phyloP scores from a whole-genome alignment of 2,888 invertebrate species.

The Electrophaes corylata region DNA sequence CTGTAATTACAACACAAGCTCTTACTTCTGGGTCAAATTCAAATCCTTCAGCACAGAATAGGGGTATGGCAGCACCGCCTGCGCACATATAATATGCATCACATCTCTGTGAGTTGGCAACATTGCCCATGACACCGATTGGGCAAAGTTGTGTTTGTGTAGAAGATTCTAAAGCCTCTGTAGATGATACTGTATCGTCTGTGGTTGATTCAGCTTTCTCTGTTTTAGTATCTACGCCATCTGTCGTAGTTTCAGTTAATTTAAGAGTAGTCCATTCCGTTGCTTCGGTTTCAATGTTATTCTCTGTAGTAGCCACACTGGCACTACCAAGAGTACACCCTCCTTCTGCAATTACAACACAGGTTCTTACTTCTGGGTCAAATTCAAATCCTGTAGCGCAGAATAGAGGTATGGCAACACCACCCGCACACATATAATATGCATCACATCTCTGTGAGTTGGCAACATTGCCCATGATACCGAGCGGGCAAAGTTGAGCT shows the following conservation, averaged over 20 bases:
- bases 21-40: background rate
- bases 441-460: conserved; percentile 45
- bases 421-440: conserved; percentile 46
- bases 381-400: conserved; percentile 44
- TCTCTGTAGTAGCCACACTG: too few relatives aligned
- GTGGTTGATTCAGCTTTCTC: too few relatives aligned
- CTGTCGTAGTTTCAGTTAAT: too few relatives aligned
- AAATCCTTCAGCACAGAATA: background rate
- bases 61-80: background rate
- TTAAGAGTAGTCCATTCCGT: too few relatives aligned
- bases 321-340: conserved; percentile 35
- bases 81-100: conserved; percentile 3
- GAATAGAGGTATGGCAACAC: conserved; percentile 31
- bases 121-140: background rate
- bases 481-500: conserved; percentile 40
- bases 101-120: background rate
- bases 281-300: too few relatives aligned
- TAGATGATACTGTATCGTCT: too few relatives aligned
- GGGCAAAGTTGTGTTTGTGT: background rate
- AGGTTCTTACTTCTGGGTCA: background rate
- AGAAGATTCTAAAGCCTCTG: too few relatives aligned
- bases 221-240: too few relatives aligned
- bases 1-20: too few relatives aligned
- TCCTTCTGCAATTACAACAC: conserved; percentile 26
- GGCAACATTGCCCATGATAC: conserved; percentile 42